These are phyloP conservation scores for Oligia strigilis DNA, from an alignment of 2,888 invertebrate species.

Conservation along the genomic window DNA sequence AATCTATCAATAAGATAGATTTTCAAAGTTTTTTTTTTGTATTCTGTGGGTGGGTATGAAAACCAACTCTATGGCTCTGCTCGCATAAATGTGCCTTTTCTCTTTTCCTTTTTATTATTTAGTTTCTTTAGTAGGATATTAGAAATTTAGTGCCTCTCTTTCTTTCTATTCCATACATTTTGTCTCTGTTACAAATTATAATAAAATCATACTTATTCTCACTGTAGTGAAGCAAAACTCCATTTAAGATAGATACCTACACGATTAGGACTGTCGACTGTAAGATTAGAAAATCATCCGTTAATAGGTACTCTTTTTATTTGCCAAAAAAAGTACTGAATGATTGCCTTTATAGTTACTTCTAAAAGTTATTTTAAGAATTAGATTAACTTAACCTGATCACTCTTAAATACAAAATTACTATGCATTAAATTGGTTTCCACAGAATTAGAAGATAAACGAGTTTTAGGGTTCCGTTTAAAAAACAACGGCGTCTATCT, in stretches of 20 bases:
- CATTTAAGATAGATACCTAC: neutral
- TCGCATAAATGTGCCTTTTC: neutral
- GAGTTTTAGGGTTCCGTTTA: conserved; percentile 15
- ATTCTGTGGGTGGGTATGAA: no score
- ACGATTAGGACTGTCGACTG: neutral
- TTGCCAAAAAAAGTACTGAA: neutral
- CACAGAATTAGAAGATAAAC: conserved; percentile 18
- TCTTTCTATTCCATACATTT: neutral
- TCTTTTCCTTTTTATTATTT: neutral
- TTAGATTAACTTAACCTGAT: conserved; percentile 40
- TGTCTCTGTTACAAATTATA: neutral
- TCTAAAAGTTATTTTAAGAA: conserved; percentile 29
- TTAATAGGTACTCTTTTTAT: neutral
- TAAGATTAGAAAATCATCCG: neutral
- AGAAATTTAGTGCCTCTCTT: neutral
- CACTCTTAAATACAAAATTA: conserved; percentile 31
- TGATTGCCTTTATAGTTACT: neutral
- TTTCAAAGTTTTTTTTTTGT: no score
- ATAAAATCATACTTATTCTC: neutral
- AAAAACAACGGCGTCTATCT: neutral
- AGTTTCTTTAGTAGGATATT: no score
- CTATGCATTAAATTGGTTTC: conserved; percentile 40
- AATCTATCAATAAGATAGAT: no score
- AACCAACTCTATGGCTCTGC: neutral
- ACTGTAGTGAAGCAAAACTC: neutral